Conservation (phyloP, 2,113 vertebrate species). For the Apeltes quadracus region DNA sequence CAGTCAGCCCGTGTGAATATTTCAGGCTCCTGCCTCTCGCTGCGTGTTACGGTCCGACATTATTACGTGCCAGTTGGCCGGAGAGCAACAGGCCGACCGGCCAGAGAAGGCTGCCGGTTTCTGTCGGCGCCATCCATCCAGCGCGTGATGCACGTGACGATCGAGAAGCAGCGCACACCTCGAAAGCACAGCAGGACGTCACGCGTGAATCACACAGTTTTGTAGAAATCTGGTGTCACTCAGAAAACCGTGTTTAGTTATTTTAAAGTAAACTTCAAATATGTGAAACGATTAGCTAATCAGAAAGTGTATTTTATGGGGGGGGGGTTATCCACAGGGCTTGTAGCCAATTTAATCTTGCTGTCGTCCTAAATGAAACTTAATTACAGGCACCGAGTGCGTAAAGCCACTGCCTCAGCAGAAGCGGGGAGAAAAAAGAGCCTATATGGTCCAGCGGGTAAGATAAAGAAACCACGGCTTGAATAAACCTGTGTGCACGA, state of each 20-base stretch:
- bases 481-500: conserved; percentile 27
- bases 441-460: conserved; percentile 5
- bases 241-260: too few species aligned
- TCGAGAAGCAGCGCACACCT: conserved; percentile 26
- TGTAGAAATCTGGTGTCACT: conserved; percentile 29
- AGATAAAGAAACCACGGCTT: conserved; percentile 17
- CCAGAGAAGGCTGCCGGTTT: conserved; percentile 20
- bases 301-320: conserved; percentile 34
- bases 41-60: conserved; percentile 38
- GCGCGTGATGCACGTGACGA: neutral
- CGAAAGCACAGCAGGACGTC: conserved; percentile 2
- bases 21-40: conserved; percentile 49
- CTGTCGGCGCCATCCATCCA: conserved; percentile 14
- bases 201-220: conserved; percentile 8
- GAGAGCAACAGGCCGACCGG: neutral
- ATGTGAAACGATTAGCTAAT: conserved; percentile 44
- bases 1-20: conserved; percentile 48
- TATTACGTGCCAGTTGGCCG: conserved; percentile 39
- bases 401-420: conserved; percentile 54
- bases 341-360: conserved; percentile 59
- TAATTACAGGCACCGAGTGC: conserved; percentile 46
- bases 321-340: conserved; percentile 44
- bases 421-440: conserved; percentile 18
- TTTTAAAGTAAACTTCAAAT: conserved; percentile 36
- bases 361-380: conserved; percentile 56